A percentile compares a stretch with the other conserved stretches of the same genome.
Evolutionary conservation across 2,797 vertebrate genomes (phyloP).

Genomic region (Sciurus vulgaris): DNA sequence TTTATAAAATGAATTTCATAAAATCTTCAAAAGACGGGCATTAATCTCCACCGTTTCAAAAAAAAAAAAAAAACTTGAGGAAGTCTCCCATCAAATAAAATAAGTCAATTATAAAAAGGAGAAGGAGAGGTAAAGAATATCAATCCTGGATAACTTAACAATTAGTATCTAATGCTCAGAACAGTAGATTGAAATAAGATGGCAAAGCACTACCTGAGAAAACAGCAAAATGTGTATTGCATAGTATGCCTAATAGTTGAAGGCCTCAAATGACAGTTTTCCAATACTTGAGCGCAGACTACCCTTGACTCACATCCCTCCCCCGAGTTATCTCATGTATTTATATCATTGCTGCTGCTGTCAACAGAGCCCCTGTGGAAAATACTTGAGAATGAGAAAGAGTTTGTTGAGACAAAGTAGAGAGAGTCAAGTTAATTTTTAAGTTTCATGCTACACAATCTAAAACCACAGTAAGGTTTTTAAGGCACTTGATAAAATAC

Average conservation of each 20-base stretch:
- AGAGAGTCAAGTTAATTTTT: conserved; percentile 53
- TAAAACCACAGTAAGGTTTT: conserved; percentile 37
- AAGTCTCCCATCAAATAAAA: not conserved
- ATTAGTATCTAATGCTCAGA: not conserved
- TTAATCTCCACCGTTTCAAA: conserved; percentile 21
- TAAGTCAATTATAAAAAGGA: conserved; percentile 37
- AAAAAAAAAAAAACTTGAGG: conserved; percentile 46
- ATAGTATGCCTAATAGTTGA: not conserved
- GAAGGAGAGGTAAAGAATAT: not conserved
- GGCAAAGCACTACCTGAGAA: not conserved
- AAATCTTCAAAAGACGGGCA: not conserved
- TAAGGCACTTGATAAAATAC: conserved; percentile 41
- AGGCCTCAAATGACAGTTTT: not conserved
- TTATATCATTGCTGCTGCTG: not conserved
- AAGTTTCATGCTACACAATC: not conserved
- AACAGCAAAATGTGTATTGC: not conserved
- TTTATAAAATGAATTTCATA: conserved; percentile 54
- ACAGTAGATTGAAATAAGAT: not conserved
- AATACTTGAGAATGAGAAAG: not conserved
- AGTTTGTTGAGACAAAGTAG: not conserved
- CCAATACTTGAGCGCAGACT: not conserved
- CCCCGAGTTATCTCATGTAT: not conserved
- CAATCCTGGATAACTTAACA: not conserved
- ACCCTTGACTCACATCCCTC: not conserved
- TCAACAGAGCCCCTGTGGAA: not conserved